phyloP scores from a whole-genome alignment of 2,113 vertebrate species.

The Grantiella picta region DNA sequence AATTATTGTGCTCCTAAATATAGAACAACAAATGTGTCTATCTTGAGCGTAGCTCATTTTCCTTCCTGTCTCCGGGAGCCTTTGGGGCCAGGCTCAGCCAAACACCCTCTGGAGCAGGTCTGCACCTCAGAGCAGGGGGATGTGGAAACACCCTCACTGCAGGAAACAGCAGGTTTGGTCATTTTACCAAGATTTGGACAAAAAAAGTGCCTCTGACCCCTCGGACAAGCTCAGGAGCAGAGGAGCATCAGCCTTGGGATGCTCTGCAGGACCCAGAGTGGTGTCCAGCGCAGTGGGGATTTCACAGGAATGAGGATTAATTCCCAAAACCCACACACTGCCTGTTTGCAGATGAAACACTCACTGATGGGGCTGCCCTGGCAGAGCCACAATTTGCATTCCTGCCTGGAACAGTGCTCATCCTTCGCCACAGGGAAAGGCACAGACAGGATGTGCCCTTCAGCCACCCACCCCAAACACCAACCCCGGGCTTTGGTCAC shows the following conservation, averaged over 20 bases:
- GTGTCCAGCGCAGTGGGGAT: rapidly evolving
- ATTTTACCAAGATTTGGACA: not conserved
- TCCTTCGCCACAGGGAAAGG: not conserved
- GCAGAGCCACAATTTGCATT: not conserved
- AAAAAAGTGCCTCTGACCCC: not conserved
- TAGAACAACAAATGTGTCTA: not conserved
- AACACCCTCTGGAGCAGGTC: not conserved
- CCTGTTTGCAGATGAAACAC: rapidly evolving
- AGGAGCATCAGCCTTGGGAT: not conserved
- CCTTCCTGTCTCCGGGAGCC: constrained; percentile 11
- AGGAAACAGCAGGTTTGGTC: not conserved
- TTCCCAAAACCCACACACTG: rapidly evolving
- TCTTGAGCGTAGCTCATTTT: not conserved
- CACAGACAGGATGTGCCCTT: rapidly evolving
- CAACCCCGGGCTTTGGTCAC: rapidly evolving
- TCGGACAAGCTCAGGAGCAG: rapidly evolving
- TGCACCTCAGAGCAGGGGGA: not conserved
- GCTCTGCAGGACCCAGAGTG: not conserved
- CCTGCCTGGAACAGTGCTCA: not conserved
- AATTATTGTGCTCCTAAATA: constrained; percentile 58
- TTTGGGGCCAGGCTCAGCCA: rapidly evolving
- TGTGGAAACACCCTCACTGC: not conserved
- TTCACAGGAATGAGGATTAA: not conserved
- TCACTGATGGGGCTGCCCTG: not conserved
- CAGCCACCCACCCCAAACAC: not conserved